Evolutionary conservation across 2,113 vertebrate genomes (phyloP).

Genomic region (Xyliphius kryptos): DNA sequence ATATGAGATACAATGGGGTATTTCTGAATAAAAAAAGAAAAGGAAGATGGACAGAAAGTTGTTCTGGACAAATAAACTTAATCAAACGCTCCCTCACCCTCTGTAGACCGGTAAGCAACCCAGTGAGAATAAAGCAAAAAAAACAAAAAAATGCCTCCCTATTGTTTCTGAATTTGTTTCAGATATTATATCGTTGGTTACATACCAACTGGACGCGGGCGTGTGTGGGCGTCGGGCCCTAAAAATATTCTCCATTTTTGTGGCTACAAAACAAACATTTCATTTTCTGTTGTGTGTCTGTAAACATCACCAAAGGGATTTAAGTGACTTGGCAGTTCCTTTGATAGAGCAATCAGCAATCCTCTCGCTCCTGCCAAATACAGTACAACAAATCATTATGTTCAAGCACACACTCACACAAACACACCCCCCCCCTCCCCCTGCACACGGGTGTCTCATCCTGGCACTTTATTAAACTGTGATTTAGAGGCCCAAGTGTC

Average conservation of each 20-base stretch:
- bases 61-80: too few relatives aligned
- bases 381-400: constrained; percentile 23
- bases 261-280: constrained; percentile 20
- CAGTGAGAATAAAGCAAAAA: too few relatives aligned
- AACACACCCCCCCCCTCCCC: not conserved
- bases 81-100: too few relatives aligned
- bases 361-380: constrained; percentile 15
- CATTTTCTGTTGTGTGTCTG: constrained; percentile 28
- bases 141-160: too few relatives aligned
- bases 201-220: not conserved
- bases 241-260: constrained; percentile 5
- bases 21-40: too few relatives aligned
- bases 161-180: too few relatives aligned
- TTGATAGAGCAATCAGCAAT: constrained; percentile 30
- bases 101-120: too few relatives aligned
- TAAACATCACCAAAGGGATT: constrained; percentile 18
- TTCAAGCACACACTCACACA: constrained; percentile 1
- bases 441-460: not conserved
- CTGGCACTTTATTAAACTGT: constrained; percentile 24
- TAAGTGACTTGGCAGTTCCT: constrained; percentile 28
- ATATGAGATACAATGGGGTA: too few relatives aligned
- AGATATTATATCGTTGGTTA: too few relatives aligned
- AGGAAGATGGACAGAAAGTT: too few relatives aligned
- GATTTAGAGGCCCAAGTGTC: constrained; percentile 19
- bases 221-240: constrained; percentile 20